Evolutionary conservation across 2,113 vertebrate species (phyloP).

Genomic region (Lepus timidus): DNA sequence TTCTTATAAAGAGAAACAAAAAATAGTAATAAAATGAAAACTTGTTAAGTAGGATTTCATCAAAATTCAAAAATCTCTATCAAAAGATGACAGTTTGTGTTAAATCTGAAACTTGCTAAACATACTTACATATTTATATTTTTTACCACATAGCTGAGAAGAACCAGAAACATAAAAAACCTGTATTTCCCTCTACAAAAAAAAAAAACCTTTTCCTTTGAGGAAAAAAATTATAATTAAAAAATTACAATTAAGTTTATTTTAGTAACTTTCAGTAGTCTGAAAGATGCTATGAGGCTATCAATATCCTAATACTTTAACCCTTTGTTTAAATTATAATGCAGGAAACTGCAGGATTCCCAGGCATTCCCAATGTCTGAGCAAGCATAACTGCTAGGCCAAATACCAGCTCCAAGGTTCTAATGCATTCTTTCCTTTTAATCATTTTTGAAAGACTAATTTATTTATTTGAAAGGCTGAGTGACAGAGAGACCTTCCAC

Average conservation of each 20-base stretch:
- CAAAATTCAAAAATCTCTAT: not conserved
- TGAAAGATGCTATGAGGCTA: not conserved
- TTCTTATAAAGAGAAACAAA: not conserved
- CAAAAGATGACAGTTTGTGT: not conserved
- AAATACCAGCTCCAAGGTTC: no score
- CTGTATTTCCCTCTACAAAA: not conserved
- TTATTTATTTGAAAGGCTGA: no score
- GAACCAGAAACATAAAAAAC: not conserved
- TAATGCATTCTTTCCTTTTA: no score
- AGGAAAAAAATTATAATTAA: not conserved
- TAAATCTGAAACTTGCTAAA: not conserved
- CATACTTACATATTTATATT: not conserved
- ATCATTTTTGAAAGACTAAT: no score
- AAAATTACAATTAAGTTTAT: not conserved
- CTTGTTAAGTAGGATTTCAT: not conserved
- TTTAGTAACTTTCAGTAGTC: not conserved
- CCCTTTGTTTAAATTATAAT: no score
- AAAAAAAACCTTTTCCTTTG: not conserved
- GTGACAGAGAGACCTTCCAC: no score
- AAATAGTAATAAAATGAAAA: not conserved
- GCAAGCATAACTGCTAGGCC: no score
- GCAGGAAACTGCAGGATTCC: no score
- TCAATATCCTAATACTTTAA: not conserved
- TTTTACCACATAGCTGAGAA: not conserved
- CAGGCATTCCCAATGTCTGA: no score